These are phyloP conservation scores for Metaphire vulgaris DNA, from an alignment of 1,140 invertebrate genomes.

Conservation along the genomic window DNA sequence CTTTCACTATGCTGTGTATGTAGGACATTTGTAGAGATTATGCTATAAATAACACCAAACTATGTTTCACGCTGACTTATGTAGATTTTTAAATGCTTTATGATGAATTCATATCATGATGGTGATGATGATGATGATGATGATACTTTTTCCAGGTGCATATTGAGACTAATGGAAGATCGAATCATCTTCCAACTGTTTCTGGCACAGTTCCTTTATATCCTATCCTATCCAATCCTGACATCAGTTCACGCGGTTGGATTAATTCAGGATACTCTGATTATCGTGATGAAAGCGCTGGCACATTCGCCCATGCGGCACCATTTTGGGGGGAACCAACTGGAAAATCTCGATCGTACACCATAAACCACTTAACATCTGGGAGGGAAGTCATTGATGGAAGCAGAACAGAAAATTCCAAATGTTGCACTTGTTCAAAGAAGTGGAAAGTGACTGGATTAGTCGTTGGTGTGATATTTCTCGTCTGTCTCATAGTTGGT, in stretches of 20 bases:
- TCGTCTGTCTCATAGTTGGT: neutral
- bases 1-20: neutral
- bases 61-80: neutral
- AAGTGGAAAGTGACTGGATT: neutral
- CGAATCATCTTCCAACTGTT: neutral
- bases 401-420: neutral
- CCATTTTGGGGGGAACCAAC: neutral
- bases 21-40: neutral
- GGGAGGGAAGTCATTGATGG: neutral
- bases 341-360: neutral
- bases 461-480: neutral
- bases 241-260: neutral
- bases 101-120: too few relatives aligned
- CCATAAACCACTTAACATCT: neutral
- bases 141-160: neutral
- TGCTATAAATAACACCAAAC: neutral
- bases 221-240: neutral
- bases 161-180: neutral
- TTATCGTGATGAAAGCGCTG: neutral
- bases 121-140: too few relatives aligned
- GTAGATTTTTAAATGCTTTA: neutral
- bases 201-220: neutral
- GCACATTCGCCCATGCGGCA: neutral
- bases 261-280: neutral
- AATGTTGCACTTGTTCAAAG: neutral